Percentiles rank a stretch among this genome's conserved stretches.
Conservation (phyloP, 2,113 vertebrate genomes). For the Cynoglossus semilaevis region DNA sequence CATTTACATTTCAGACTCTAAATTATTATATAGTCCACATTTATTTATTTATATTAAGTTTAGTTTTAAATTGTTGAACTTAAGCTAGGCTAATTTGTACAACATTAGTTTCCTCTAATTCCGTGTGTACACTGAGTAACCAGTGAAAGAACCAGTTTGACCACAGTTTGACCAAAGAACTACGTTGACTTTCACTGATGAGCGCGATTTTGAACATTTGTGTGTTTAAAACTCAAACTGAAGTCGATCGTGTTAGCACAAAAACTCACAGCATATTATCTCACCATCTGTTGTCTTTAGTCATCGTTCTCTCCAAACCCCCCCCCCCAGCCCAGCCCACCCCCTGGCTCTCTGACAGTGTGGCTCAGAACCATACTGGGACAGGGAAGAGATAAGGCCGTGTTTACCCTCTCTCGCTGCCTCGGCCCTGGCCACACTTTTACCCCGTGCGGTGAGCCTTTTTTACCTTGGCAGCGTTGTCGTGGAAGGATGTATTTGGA, state of each 20-base stretch:
- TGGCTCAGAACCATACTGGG: constrained; percentile 43
- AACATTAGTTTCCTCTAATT: no score
- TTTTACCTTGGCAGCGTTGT: constrained; percentile 56
- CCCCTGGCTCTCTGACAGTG: constrained; percentile 35
- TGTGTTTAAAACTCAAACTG: no score
- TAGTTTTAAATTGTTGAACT: no score
- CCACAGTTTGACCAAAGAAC: no score
- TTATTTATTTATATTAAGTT: no score
- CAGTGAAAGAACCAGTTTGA: no score
- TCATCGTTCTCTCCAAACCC: constrained; percentile 53
- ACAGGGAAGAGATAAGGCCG: constrained; percentile 64
- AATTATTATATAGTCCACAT: no score
- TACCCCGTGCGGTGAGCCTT: constrained; percentile 48
- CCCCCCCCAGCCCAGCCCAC: not conserved
- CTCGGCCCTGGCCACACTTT: constrained; percentile 51
- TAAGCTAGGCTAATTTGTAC: no score
- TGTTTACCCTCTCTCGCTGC: constrained; percentile 60
- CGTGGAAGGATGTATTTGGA: constrained; percentile 41
- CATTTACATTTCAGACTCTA: no score
- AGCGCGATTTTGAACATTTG: no score
- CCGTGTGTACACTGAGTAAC: no score
- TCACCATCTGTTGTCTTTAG: constrained; percentile 50
- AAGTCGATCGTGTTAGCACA: not conserved
- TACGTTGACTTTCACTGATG: no score
- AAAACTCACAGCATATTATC: constrained; percentile 23